Percentiles rank a stretch among this genome's conserved stretches.
Evolutionary conservation across 1,140 invertebrate species (phyloP).

Genomic region (Pollicipes pollicipes): DNA sequence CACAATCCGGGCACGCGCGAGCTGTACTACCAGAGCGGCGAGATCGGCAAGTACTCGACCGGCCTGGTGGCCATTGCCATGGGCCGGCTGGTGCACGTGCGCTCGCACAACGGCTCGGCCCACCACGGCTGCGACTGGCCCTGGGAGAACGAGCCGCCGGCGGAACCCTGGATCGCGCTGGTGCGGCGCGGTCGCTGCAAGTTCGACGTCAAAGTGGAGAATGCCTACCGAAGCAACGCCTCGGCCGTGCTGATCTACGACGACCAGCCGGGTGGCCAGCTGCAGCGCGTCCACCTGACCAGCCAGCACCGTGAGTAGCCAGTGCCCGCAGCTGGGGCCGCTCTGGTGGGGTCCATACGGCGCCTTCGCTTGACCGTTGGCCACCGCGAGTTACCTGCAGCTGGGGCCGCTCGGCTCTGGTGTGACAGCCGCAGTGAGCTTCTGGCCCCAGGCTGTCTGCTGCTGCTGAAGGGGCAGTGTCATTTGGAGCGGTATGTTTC

Average conservation of each 20-base stretch:
- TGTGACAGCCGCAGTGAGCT: no score
- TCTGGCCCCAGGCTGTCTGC: no score
- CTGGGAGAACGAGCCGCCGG: slow-evolving; percentile 10
- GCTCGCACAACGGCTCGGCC: slow-evolving; percentile 23
- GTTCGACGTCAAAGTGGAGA: slow-evolving; percentile 53
- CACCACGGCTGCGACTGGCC: slow-evolving; percentile 19
- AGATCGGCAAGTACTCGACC: slow-evolving; percentile 45
- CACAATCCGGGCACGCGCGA: slow-evolving; percentile 27
- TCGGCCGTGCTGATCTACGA: slow-evolving; percentile 56
- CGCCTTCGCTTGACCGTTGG: no score
- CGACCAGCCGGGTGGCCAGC: slow-evolving; percentile 38
- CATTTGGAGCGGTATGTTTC: no score
- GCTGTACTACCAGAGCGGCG: slow-evolving; percentile 14
- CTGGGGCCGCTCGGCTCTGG: no score
- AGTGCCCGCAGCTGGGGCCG: no score
- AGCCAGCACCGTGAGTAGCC: slow-evolving; percentile 16
- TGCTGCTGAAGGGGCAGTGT: no score
- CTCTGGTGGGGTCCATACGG: no score
- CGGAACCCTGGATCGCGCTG: slow-evolving; percentile 51
- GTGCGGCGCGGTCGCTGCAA: slow-evolving; percentile 50
- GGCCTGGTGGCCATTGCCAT: slow-evolving; percentile 39
- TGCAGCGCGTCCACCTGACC: slow-evolving; percentile 49
- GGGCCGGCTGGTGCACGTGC: slow-evolving; percentile 40
- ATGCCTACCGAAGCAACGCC: slow-evolving; percentile 47
- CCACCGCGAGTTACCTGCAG: no score